These are phyloP conservation scores for Gymnopithys bicolor DNA, from an alignment of 2,797 vertebrate genomes.

Conservation along the genomic window DNA sequence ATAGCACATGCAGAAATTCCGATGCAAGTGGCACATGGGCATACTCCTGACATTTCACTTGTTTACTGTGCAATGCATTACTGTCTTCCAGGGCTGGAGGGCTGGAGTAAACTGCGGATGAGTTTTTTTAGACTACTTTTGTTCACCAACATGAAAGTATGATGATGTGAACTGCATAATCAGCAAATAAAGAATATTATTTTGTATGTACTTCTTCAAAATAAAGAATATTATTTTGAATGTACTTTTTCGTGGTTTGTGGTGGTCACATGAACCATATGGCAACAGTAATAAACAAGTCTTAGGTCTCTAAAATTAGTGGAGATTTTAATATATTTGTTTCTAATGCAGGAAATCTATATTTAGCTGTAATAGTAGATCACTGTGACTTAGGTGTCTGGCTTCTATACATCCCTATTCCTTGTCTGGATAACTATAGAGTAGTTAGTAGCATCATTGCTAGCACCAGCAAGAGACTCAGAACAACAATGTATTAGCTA, in stretches of 20 bases:
- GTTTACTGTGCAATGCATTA: neutral
- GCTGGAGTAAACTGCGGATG: neutral
- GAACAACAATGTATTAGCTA: slow-evolving; percentile 33
- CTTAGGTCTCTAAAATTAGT: neutral
- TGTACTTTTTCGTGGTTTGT: neutral
- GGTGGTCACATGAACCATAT: neutral
- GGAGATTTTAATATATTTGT: neutral
- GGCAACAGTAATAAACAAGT: neutral
- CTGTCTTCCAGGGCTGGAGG: neutral
- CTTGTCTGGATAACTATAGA: neutral
- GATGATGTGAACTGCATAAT: neutral
- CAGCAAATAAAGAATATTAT: neutral
- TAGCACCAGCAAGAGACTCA: slow-evolving; percentile 10
- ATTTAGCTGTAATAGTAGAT: slow-evolving; percentile 24
- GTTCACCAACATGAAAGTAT: neutral
- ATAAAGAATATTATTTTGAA: neutral
- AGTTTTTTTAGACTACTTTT: neutral
- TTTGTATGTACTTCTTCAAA: neutral
- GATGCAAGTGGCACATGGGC: accelerated
- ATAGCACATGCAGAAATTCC: neutral
- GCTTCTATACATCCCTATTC: neutral
- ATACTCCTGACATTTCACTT: neutral
- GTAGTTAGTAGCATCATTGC: slow-evolving; percentile 1
- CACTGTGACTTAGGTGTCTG: slow-evolving; percentile 32
- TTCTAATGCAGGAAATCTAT: slow-evolving; percentile 9